Base-by-base conservation (phyloP, 92 coral and sea anemone genomes). In the Phenganax subtilis region DNA sequence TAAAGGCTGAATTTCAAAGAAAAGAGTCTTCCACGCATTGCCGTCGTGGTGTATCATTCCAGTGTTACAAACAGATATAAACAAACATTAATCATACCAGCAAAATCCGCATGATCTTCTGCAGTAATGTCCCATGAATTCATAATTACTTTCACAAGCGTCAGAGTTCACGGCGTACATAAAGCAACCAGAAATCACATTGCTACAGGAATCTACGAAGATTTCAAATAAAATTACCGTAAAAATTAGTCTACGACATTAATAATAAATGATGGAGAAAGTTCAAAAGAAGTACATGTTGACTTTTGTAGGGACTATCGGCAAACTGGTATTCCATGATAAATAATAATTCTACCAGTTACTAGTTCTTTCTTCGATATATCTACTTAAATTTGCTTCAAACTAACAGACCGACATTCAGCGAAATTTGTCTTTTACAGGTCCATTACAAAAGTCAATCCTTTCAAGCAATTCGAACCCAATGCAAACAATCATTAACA, bases 101-200 rank as follows among this genome's bases (percentile, higher is more conserved):
- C 83, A 79, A 79, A 79, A 79, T 52, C 83, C 83, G 17, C 83
- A 79, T 15, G 73, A 63, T 20, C 70, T 63, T 25, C 55, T 51
- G 74, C 83, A 79, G n/a, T 79, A 79, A 25, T 79, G 74, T 17
- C 65, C 70, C 83, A 79, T 79, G 57, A 79, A 79, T 8, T 63
- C 61, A 56, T 79, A 79, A 79, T 79, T 79, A 63, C 62, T 30
- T 79, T 79, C 83, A 54, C 83, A 79, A 51, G 83, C 60, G 17
- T 63, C 74, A 31, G 73, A 12, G 9, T 63, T 55, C 54, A 79
- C 74, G 51, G 83, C 57, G 30, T 79, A 79, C 25, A 11, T 3
- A 15, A 51, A 64, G 69, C 83, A 79, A 1, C 83, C 83, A 53
- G 59, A 15, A 63, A 79, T 53, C 14, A 63, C 17, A 28, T 79